Evolutionary conservation across 2,113 vertebrate genomes (phyloP).

Genomic region (Scatophagus argus): DNA sequence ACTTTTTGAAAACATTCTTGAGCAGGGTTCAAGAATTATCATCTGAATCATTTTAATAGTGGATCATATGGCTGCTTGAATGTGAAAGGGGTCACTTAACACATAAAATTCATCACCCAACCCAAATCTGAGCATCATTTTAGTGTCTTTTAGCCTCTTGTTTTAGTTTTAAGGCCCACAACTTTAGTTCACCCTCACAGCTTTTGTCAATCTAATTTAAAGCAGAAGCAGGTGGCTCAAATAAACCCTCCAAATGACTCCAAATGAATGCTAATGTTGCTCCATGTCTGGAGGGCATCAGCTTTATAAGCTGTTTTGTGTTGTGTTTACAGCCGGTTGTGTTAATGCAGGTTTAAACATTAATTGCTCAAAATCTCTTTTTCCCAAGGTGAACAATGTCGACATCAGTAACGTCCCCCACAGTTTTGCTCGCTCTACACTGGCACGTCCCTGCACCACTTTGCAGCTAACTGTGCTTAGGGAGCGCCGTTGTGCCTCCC

Average conservation of each 20-base stretch:
- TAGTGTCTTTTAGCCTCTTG: not conserved
- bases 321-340: not conserved
- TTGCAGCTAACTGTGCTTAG: conserved; percentile 94
- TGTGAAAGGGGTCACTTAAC: no score
- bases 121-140: no score
- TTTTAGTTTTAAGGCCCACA: not conserved
- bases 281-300: not conserved
- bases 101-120: no score
- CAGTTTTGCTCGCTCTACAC: conserved; percentile 91
- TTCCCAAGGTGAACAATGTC: conserved; percentile 91
- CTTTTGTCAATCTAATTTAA: not conserved
- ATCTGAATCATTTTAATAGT: not conserved
- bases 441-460: conserved; percentile 91
- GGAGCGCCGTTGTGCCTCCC: conserved; percentile 91
- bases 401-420: conserved; percentile 98
- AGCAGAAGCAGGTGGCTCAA: not conserved
- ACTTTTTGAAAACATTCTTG: not conserved
- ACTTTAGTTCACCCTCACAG: not conserved
- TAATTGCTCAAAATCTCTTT: not conserved
- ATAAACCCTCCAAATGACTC: not conserved
- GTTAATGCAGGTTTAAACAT: not conserved
- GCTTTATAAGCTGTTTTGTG: not conserved
- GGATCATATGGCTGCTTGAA: no score
- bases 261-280: not conserved
- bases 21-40: not conserved